Evolutionary conservation across 2,888 invertebrate genomes (phyloP).

Genomic region (Agonopterix alstromeriana): DNA sequence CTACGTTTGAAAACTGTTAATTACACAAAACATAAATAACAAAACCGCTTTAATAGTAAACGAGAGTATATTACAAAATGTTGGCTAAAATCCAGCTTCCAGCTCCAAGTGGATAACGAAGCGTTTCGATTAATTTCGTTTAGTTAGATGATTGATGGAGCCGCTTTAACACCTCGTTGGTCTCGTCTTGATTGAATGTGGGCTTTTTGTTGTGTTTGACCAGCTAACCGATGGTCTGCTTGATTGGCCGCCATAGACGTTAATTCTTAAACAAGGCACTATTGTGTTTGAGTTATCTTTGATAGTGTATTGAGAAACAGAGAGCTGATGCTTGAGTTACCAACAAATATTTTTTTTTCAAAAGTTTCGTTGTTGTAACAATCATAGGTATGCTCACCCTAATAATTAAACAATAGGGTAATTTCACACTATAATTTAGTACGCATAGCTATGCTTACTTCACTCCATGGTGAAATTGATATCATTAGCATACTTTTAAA

Average conservation of each 20-base stretch:
- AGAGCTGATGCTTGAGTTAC: too few relatives aligned
- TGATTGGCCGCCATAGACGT: constrained; percentile 65
- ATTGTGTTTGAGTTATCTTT: constrained; percentile 37
- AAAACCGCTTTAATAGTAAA: too few relatives aligned
- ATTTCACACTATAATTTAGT: too few relatives aligned
- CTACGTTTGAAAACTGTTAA: too few relatives aligned
- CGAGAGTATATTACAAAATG: constrained; percentile 17
- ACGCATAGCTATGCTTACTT: too few relatives aligned
- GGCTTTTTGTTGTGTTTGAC: constrained; percentile 71
- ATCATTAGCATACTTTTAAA: too few relatives aligned
- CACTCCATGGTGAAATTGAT: too few relatives aligned
- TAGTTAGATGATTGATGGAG: constrained; percentile 62
- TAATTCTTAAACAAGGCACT: constrained; percentile 63
- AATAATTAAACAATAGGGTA: too few relatives aligned
- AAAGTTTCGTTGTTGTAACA: too few relatives aligned
- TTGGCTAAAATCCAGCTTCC: constrained; percentile 66
- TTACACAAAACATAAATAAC: too few relatives aligned
- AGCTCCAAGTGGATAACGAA: constrained; percentile 20
- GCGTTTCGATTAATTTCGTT: constrained; percentile 16
- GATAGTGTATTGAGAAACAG: not conserved
- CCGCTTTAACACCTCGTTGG: constrained; percentile 66
- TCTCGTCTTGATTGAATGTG: constrained; percentile 68
- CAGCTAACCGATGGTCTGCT: constrained; percentile 61
- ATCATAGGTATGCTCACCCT: too few relatives aligned
- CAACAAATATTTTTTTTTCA: too few relatives aligned